These are phyloP conservation scores for Tetragnatha montana DNA, from an alignment of 2,888 invertebrate species.

Conservation along the genomic window DNA sequence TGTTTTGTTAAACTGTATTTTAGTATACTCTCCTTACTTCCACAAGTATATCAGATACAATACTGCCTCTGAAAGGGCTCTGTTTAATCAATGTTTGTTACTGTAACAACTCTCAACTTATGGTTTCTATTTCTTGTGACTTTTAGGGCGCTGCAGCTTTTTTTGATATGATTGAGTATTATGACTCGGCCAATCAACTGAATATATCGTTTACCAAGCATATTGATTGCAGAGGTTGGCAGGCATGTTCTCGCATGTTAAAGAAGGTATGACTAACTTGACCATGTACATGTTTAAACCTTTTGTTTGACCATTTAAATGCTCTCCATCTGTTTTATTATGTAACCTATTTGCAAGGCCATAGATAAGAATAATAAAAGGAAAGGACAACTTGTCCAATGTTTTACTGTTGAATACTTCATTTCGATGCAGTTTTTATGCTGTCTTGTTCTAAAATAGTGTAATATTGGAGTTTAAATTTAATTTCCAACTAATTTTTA, in stretches of 20 bases:
- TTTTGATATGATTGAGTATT: constrained; percentile 94
- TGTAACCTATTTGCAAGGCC: no score
- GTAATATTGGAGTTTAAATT: no score
- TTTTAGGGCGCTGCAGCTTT: constrained; percentile 83
- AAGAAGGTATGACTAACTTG: constrained; percentile 85
- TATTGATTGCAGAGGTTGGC: constrained; percentile 89
- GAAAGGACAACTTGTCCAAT: no score
- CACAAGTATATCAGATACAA: constrained; percentile 25
- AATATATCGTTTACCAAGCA: constrained; percentile 86
- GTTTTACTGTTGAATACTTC: no score
- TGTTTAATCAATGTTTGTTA: not conserved
- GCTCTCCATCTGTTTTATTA: no score
- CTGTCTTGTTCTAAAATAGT: no score
- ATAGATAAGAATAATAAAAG: no score
- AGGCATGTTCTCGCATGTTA: constrained; percentile 86
- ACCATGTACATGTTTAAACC: no score
- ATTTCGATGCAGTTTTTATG: no score
- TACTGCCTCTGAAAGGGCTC: not conserved
- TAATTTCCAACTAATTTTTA: no score
- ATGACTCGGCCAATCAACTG: constrained; percentile 86
- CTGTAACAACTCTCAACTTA: not conserved
- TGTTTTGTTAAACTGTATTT: not conserved
- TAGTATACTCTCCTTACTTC: constrained; percentile 1
- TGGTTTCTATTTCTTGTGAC: not conserved
- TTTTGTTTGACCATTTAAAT: no score